Evolutionary conservation across 2,888 invertebrate genomes (phyloP), one percentile per base, ranked within the genome.

Genomic region (Boloria selene): DNA sequence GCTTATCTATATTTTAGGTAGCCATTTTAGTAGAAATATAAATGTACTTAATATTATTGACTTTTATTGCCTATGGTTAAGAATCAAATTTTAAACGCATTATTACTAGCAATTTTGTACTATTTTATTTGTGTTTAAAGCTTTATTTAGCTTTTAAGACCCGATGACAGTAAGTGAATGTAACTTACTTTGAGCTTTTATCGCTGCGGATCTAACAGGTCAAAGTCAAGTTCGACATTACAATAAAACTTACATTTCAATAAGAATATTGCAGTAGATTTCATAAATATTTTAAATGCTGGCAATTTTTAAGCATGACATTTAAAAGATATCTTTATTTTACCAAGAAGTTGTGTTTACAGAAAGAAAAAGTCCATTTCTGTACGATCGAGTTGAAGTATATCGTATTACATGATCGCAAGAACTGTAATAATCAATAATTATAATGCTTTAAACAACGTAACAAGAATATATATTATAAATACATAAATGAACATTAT

Each of bases 211-310:
- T 59, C 26, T 49, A 17, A 47, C 47, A 49, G 59, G 59, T 59
- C 59, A 59, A 59, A 59, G 59, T 59, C 49, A 59, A 59, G 59
- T 26, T 49, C 59, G 49, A 26, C 31, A 26, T 26, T 26, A 14
- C 17, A 59, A 49, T 47, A 13, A 59, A 49, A 26, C 31, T 7
- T 10, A 38, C 7, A 38, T 38, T 38, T 7, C 31, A 38, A 38
- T 38, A 10, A 38, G 10, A 38, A 38, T 10, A 38, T 38, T 38
- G 2, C 31, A 38, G 10, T 38, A 38, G 31, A 38, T 38, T 38
- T 38, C 10, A 38, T 38, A 22, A 22, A 22, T 3, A 22, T 22
- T 22, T 22, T 22, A 22, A 22, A 22, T 22, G 22, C 22, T 2
- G 22, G 22, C 22, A 1, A 22, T 22, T 22, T 45, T 45, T 18